Percentiles rank a stretch among this genome's conserved stretches.
Evolutionary conservation across 2,888 invertebrate genomes (phyloP).

Genomic region (Ecliptopera silaceata): DNA sequence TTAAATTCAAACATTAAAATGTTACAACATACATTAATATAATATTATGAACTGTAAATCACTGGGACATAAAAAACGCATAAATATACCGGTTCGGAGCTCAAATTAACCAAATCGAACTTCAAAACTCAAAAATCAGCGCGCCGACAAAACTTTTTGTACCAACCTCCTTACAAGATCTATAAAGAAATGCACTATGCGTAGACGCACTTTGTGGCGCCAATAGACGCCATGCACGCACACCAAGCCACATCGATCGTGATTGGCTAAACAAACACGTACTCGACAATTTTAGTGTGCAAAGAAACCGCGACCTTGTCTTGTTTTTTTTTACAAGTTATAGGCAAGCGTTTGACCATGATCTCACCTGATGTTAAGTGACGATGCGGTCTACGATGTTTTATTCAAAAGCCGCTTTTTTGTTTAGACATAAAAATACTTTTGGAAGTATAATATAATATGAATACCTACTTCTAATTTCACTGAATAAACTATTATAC

Average conservation of each 20-base stretch:
- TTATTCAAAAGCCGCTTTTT: background rate
- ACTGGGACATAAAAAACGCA: background rate
- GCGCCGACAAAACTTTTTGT: constrained; percentile 23
- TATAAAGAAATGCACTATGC: constrained; percentile 36
- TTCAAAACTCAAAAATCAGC: constrained; percentile 9
- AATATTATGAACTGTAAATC: constrained; percentile 9
- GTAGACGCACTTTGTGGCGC: constrained; percentile 29
- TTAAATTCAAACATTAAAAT: constrained; percentile 7
- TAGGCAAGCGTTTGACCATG: too few species aligned
- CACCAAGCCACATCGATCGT: background rate
- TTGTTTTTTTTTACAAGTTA: too few species aligned
- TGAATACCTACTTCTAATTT: too few species aligned
- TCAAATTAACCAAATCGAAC: background rate
- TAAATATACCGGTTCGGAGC: background rate
- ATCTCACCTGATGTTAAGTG: too few species aligned
- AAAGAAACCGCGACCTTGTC: constrained; percentile 12
- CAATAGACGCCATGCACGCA: constrained; percentile 12
- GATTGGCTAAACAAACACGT: constrained; percentile 11
- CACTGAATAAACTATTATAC: too few species aligned
- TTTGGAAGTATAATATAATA: too few species aligned
- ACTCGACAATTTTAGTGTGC: background rate
- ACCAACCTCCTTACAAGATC: background rate
- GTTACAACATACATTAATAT: constrained; percentile 3
- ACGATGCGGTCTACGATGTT: too few species aligned
- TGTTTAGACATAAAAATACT: too few species aligned